Conservation (phyloP, 2,888 invertebrate genomes). For the Beris chalybata region DNA sequence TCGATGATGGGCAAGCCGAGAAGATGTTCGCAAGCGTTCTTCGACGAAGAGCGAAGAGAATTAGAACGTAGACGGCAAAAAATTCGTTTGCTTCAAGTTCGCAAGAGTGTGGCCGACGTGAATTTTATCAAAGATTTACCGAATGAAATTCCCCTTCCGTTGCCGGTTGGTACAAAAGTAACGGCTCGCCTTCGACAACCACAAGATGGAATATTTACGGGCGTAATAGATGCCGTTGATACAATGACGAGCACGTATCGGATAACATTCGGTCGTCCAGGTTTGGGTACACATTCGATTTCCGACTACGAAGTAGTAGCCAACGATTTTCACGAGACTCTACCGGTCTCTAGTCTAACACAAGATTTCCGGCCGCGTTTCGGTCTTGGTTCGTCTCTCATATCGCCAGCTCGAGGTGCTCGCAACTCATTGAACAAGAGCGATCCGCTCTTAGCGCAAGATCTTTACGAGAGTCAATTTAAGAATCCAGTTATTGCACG, state of each 20-base stretch:
- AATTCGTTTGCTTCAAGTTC: slow-evolving; percentile 89
- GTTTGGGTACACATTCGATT: slow-evolving; percentile 92
- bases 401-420: slow-evolving; percentile 46
- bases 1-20: slow-evolving; percentile 97
- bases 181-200: slow-evolving; percentile 87
- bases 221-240: slow-evolving; percentile 93
- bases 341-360: slow-evolving; percentile 80
- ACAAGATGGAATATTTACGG: slow-evolving; percentile 94
- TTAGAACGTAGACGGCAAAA: slow-evolving; percentile 88
- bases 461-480: slow-evolving; percentile 54
- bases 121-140: slow-evolving; percentile 85
- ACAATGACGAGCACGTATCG: slow-evolving; percentile 92
- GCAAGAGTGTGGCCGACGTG: slow-evolving; percentile 75
- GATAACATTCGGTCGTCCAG: slow-evolving; percentile 90
- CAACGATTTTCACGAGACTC: slow-evolving; percentile 88
- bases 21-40: slow-evolving; percentile 91
- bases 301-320: slow-evolving; percentile 96
- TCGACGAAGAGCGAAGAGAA: slow-evolving; percentile 90
- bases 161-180: slow-evolving; percentile 93
- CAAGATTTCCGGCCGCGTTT: slow-evolving; percentile 76
- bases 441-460: slow-evolving; percentile 70
- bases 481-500: slow-evolving; percentile 53
- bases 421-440: slow-evolving; percentile 58
- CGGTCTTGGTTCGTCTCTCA: slow-evolving; percentile 62
- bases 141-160: slow-evolving; percentile 89